Conservation (phyloP, 2,888 invertebrate species). For the Diarsia mendica region DNA sequence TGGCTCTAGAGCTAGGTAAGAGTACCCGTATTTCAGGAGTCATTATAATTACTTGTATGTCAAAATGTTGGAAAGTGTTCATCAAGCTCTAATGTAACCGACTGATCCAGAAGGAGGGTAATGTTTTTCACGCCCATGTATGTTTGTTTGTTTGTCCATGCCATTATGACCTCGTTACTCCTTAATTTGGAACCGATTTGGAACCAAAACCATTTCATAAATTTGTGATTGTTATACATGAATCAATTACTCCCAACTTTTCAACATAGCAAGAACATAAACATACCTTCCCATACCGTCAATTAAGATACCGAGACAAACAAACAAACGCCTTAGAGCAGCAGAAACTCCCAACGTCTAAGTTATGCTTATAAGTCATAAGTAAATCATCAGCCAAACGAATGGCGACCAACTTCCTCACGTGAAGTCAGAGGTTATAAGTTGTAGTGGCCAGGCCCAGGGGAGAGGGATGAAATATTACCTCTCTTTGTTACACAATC, state of each 20-base stretch:
- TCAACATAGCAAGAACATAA: not conserved
- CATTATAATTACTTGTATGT: not conserved
- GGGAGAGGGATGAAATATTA: constrained; percentile 62
- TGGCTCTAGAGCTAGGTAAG: too few relatives aligned
- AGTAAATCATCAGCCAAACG: constrained; percentile 53
- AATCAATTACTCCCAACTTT: not conserved
- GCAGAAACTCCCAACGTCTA: constrained; percentile 16
- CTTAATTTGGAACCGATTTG: not conserved
- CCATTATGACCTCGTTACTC: not conserved
- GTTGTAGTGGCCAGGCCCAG: constrained; percentile 52
- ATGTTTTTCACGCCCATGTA: not conserved
- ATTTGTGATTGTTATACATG: not conserved
- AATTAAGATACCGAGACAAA: constrained; percentile 9
- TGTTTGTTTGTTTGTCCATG: not conserved
- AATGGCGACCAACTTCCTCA: constrained; percentile 52
- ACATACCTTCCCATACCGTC: not conserved
- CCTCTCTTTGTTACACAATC: constrained; percentile 66
- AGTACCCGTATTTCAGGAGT: too few relatives aligned
- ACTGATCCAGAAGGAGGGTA: not conserved
- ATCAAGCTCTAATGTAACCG: not conserved
- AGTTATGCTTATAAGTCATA: constrained; percentile 40
- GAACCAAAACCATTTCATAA: not conserved
- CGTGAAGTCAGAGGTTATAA: constrained; percentile 37
- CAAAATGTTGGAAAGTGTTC: not conserved
- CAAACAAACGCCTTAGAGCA: constrained; percentile 8